These are phyloP conservation scores for Danio albolineatus DNA, from an alignment of 2,797 vertebrate genomes.

Conservation along the genomic window DNA sequence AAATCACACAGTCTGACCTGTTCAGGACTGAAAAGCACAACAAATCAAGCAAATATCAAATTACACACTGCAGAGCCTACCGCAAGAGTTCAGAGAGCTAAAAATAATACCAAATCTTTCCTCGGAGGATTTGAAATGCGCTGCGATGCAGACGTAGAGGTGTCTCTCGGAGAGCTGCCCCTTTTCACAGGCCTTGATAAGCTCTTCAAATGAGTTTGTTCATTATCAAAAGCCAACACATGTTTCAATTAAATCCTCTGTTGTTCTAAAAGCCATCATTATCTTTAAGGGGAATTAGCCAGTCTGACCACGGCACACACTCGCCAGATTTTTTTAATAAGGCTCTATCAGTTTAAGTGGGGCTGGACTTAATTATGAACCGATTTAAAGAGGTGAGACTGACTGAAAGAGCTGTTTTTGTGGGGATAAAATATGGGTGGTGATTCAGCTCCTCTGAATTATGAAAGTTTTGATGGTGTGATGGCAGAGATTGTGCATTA, in stretches of 20 bases:
- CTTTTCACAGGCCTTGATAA: constrained; percentile 50
- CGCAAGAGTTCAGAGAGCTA: neutral
- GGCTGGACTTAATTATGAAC: constrained; percentile 11
- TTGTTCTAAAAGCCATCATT: constrained; percentile 49
- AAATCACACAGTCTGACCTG: constrained; percentile 91
- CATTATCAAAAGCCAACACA: constrained; percentile 57
- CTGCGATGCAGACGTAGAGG: constrained; percentile 44
- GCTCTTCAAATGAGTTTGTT: constrained; percentile 43
- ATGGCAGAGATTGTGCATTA: neutral
- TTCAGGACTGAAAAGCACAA: constrained; percentile 83
- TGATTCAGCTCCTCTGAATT: neutral
- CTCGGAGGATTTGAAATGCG: constrained; percentile 6
- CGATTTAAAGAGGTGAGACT: constrained; percentile 6
- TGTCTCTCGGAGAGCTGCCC: constrained; percentile 45
- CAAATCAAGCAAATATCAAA: constrained; percentile 28
- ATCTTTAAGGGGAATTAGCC: constrained; percentile 53
- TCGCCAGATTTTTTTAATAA: constrained; percentile 49
- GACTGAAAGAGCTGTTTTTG: neutral
- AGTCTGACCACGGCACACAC: constrained; percentile 42
- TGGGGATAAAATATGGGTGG: neutral
- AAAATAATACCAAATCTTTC: constrained; percentile 4
- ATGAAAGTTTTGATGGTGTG: neutral
- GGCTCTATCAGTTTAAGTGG: constrained; percentile 40
- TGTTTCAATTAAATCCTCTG: constrained; percentile 62
- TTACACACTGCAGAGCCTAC: neutral